These are phyloP conservation scores for Thereva unica DNA, from an alignment of 2,888 invertebrate genomes.

Conservation along the genomic window DNA sequence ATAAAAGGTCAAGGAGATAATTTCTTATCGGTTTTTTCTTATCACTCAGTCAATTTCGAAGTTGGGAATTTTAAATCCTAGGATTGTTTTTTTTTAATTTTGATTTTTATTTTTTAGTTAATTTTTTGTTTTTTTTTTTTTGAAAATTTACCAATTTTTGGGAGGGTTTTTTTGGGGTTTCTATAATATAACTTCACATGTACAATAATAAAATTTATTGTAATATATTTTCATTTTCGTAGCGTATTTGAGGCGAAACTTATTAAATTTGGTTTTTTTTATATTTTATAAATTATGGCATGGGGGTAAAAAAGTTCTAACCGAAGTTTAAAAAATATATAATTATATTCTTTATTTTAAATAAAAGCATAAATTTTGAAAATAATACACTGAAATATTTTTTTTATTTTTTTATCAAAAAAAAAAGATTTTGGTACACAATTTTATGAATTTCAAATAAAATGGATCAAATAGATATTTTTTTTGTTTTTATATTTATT, in stretches of 20 bases:
- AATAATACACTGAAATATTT: slow-evolving; percentile 10
- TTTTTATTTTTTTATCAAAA: background rate
- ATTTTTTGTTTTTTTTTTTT: too few relatives aligned
- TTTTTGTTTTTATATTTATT: slow-evolving; percentile 8
- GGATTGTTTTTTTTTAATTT: too few relatives aligned
- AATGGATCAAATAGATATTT: slow-evolving; percentile 9
- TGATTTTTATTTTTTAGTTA: too few relatives aligned
- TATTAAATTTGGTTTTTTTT: background rate
- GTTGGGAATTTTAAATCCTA: too few relatives aligned
- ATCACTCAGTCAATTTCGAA: too few relatives aligned
- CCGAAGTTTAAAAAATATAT: too few relatives aligned
- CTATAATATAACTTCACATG: background rate
- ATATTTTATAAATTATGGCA: background rate
- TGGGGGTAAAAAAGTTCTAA: too few relatives aligned
- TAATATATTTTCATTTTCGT: slow-evolving; percentile 8
- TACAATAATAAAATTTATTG: background rate
- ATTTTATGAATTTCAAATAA: background rate
- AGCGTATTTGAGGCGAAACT: slow-evolving; percentile 20
- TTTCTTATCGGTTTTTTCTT: slow-evolving; percentile 7
- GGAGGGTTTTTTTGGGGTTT: background rate
- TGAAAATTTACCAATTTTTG: too few relatives aligned
- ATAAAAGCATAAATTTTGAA: slow-evolving; percentile 5
- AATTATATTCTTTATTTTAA: too few relatives aligned
- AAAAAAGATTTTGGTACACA: slow-evolving; percentile 2
- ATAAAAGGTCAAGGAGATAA: background rate